phyloP scores from a whole-genome alignment of 2,113 vertebrate species.

The Pygoscelis adeliae region DNA sequence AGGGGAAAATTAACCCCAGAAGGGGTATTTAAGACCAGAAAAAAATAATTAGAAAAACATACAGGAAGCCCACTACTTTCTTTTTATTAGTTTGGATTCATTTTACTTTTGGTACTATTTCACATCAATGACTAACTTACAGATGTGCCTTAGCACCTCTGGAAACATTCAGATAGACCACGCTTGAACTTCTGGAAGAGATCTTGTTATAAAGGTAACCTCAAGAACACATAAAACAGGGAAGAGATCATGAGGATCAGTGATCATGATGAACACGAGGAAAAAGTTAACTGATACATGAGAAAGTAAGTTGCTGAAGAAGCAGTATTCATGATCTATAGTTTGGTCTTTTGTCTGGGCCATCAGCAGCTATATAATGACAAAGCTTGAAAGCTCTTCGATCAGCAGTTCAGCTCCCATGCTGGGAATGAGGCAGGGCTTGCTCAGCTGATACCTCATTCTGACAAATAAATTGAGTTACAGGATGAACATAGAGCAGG shows the following conservation, averaged over 20 bases:
- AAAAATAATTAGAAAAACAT: background rate
- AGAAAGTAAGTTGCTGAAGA: conserved; percentile 9
- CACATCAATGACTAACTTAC: background rate
- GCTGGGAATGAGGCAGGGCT: background rate
- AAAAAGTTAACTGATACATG: background rate
- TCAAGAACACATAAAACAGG: background rate
- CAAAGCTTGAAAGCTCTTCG: background rate
- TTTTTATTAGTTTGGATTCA: background rate
- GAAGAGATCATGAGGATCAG: background rate
- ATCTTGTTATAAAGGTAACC: background rate
- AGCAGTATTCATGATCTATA: background rate
- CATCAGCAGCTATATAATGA: background rate
- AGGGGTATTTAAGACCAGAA: background rate
- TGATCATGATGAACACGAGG: background rate
- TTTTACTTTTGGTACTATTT: background rate
- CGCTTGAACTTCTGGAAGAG: background rate
- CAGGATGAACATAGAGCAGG: background rate
- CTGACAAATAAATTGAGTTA: background rate
- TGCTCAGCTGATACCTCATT: conserved; percentile 23
- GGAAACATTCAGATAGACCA: background rate
- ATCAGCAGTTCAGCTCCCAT: conserved; percentile 27
- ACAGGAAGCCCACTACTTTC: background rate
- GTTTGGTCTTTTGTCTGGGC: background rate
- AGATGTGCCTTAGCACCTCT: background rate
- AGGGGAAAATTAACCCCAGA: background rate